These are phyloP conservation scores for Limonius californicus DNA, from an alignment of 1,140 invertebrate species.

Conservation along the genomic window DNA sequence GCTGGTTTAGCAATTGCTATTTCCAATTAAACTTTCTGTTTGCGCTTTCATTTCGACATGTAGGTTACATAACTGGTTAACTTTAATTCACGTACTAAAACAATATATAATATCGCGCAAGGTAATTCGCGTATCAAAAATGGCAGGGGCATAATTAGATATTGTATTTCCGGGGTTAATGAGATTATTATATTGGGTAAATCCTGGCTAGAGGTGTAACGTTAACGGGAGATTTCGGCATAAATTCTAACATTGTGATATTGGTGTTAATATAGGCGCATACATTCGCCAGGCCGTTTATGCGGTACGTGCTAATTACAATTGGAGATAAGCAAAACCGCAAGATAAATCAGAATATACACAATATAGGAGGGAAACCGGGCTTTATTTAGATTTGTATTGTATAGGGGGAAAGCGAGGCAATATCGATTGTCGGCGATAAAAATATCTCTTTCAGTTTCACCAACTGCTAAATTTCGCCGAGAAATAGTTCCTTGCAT, in stretches of 20 bases:
- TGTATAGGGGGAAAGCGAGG: background rate
- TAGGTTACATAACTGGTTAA: too few species aligned
- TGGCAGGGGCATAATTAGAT: background rate
- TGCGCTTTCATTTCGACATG: too few species aligned
- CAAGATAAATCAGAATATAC: slow-evolving; percentile 28
- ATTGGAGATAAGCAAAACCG: slow-evolving; percentile 31
- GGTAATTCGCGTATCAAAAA: background rate
- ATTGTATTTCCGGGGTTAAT: background rate
- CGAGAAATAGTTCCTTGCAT: too few species aligned
- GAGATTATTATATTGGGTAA: background rate
- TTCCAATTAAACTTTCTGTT: too few species aligned
- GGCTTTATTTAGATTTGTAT: slow-evolving; percentile 9
- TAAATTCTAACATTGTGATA: slow-evolving; percentile 16
- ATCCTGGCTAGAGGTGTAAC: too few species aligned
- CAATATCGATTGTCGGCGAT: too few species aligned
- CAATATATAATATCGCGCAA: too few species aligned
- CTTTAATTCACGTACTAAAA: too few species aligned
- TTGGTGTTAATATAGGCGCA: slow-evolving; percentile 24
- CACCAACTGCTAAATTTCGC: too few species aligned
- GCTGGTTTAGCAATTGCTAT: too few species aligned
- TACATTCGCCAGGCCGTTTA: slow-evolving; percentile 27
- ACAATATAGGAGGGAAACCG: slow-evolving; percentile 9
- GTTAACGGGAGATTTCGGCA: background rate
- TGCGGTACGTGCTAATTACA: slow-evolving; percentile 34
- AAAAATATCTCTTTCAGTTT: too few species aligned